A percentile compares a stretch with the other conserved stretches of the same genome.
These are phyloP conservation scores for Triplophysa siluroides DNA, from an alignment of 2,113 vertebrate species.

Conservation along the genomic window DNA sequence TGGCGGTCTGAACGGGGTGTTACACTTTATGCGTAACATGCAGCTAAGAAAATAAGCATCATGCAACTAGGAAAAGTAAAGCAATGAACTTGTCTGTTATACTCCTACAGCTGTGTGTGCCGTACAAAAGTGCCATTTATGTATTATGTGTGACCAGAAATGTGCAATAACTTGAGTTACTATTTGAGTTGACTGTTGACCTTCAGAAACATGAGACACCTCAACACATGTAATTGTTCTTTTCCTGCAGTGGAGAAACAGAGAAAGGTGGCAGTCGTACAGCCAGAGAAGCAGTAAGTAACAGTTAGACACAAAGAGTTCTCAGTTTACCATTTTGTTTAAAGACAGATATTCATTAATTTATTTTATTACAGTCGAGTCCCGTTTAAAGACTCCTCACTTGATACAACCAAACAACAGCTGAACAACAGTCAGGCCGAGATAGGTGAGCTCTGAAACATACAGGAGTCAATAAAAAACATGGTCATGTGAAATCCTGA, in stretches of 20 bases:
- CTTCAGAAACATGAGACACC: too few species aligned
- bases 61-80: too few species aligned
- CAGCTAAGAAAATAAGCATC: too few species aligned
- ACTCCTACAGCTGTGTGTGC: too few species aligned
- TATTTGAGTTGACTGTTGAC: too few species aligned
- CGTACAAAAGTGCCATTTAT: too few species aligned
- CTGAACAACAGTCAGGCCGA: conserved; percentile 69
- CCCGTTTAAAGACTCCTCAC: conserved; percentile 68
- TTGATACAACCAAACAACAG: conserved; percentile 68
- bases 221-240: neutral
- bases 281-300: conserved; percentile 97
- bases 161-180: too few species aligned
- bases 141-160: too few species aligned
- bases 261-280: conserved; percentile 90
- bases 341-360: conserved; percentile 22
- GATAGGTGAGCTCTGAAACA: conserved; percentile 61
- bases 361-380: conserved; percentile 43
- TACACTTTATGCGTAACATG: too few species aligned
- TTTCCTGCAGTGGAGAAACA: conserved; percentile 83
- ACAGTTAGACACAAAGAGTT: conserved; percentile 71
- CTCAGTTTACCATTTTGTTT: neutral
- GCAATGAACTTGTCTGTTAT: too few species aligned
- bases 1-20: too few species aligned
- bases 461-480: neutral
- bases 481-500: neutral